Percentiles rank a stretch among this genome's conserved stretches.
Evolutionary conservation across 2,888 invertebrate genomes (phyloP).

Genomic region (Mesopsocus fuscifrons): DNA sequence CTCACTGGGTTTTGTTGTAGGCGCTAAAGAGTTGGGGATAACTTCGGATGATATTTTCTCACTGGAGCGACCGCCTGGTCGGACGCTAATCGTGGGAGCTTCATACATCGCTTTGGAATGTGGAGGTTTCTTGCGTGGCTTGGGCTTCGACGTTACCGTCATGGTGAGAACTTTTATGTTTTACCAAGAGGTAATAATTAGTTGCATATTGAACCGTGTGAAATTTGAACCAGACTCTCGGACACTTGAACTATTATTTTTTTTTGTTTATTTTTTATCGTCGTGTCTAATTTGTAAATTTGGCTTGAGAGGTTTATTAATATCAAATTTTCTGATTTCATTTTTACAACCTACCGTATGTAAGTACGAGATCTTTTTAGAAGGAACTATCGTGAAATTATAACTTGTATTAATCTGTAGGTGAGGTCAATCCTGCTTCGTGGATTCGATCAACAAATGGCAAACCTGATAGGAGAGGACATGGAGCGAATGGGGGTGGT

Average conservation of each 20-base stretch:
- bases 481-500: conserved; percentile 29
- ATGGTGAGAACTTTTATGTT: no score
- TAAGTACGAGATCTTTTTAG: no score
- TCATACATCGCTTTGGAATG: conserved; percentile 37
- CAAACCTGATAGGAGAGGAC: conserved; percentile 29
- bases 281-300: no score
- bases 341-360: no score
- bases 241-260: no score
- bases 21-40: conserved; percentile 29
- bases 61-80: conserved; percentile 29
- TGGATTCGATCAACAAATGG: conserved; percentile 38
- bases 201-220: not conserved
- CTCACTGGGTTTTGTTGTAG: conserved; percentile 3
- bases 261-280: no score
- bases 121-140: conserved; percentile 32
- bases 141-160: conserved; percentile 28
- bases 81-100: conserved; percentile 35
- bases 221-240: no score
- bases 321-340: no score
- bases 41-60: conserved; percentile 37
- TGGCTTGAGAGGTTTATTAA: no score
- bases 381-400: no score
- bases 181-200: conserved; percentile 6
- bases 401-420: no score
- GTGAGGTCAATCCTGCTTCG: conserved; percentile 34